These are phyloP conservation scores for Oophaga sylvatica DNA, from an alignment of 2,797 vertebrate species.

Conservation along the genomic window DNA sequence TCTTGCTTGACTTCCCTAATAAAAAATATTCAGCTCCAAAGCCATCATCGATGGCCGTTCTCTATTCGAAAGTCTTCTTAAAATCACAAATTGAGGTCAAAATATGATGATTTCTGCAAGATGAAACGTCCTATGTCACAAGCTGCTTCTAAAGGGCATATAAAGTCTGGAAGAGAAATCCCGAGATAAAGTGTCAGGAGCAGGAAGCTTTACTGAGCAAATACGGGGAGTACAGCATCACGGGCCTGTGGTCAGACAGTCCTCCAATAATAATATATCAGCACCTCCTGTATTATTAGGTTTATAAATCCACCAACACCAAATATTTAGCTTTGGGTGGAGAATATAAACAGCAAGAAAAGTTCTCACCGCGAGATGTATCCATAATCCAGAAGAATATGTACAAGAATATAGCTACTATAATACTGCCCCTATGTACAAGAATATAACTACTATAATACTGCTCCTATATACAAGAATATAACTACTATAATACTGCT, in stretches of 20 bases:
- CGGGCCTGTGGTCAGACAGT: background rate
- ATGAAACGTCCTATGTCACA: background rate
- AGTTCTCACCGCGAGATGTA: background rate
- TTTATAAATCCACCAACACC: background rate
- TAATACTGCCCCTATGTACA: background rate
- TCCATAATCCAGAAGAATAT: background rate
- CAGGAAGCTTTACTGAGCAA: background rate
- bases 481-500: too few species aligned
- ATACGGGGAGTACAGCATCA: background rate
- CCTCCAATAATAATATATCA: background rate
- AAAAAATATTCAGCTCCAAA: background rate
- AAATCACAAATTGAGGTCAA: too few species aligned
- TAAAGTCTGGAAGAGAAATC: background rate
- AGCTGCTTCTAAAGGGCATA: background rate
- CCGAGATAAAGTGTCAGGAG: background rate
- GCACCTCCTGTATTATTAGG: background rate
- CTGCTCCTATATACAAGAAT: background rate
- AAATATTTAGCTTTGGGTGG: background rate
- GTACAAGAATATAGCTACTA: background rate
- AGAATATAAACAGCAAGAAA: background rate
- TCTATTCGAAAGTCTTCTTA: too few species aligned
- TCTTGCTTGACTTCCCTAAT: background rate
- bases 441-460: slow-evolving; percentile 5
- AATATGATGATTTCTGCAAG: background rate
- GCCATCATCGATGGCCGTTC: background rate